Percentiles rank a stretch among this genome's conserved stretches.
These are phyloP conservation scores for Lethrus apterus DNA, from an alignment of 1,140 invertebrate genomes.

Conservation along the genomic window DNA sequence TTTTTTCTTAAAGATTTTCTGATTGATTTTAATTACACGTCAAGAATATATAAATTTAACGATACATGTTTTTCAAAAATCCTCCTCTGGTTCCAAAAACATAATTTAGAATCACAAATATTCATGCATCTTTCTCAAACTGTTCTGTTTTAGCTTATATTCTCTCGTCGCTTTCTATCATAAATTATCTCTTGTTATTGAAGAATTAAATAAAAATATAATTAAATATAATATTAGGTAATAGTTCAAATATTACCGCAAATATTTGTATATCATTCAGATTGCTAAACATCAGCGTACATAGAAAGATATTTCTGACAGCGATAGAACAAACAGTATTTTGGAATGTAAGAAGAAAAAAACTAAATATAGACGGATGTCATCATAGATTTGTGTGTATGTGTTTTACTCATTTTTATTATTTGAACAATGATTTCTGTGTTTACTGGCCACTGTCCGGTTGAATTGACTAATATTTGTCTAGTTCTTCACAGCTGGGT, in stretches of 20 bases:
- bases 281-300: conserved; percentile 1
- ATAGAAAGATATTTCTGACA: neutral
- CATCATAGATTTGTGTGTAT: conserved; percentile 6
- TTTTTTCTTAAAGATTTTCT: neutral
- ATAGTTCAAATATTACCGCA: too few species aligned
- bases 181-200: too few species aligned
- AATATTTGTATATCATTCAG: too few species aligned
- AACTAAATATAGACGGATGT: conserved; percentile 4
- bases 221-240: too few species aligned
- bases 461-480: conserved; percentile 13
- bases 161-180: too few species aligned
- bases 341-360: neutral
- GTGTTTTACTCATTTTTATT: conserved; percentile 1
- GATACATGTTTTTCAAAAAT: too few species aligned
- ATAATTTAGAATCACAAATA: too few species aligned
- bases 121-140: too few species aligned
- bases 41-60: neutral
- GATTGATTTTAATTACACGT: neutral
- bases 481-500: conserved; percentile 12
- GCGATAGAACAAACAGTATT: neutral
- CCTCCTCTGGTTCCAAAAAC: too few species aligned
- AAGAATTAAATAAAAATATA: too few species aligned
- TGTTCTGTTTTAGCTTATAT: too few species aligned
- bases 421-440: conserved; percentile 7
- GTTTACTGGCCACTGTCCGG: conserved; percentile 11